phyloP scores from a whole-genome alignment of 2,113 vertebrate species.

The Clupea harengus region DNA sequence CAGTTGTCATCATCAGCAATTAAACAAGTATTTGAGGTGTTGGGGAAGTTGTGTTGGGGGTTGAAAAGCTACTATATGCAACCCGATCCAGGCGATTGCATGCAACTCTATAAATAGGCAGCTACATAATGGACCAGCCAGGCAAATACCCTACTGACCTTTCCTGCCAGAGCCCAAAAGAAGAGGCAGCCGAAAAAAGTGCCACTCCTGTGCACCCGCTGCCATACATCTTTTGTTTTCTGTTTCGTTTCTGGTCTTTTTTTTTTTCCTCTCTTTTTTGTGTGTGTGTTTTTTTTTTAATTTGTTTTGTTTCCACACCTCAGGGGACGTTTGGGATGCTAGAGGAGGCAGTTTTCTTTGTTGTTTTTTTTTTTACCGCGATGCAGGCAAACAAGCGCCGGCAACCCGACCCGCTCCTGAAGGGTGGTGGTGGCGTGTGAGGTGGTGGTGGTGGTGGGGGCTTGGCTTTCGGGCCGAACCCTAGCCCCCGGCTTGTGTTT shows the following conservation, averaged over 20 bases:
- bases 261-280: neutral
- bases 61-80: conserved; percentile 33
- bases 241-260: neutral
- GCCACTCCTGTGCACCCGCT: too few species aligned
- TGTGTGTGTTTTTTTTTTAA: neutral
- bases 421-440: neutral
- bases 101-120: conserved; percentile 47
- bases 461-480: conserved; percentile 63
- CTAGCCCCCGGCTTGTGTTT: conserved; percentile 43
- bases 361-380: neutral
- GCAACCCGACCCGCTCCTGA: neutral
- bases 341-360: neutral
- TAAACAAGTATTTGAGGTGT: neutral
- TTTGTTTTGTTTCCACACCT: neutral
- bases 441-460: conserved; percentile 34
- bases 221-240: neutral
- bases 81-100: conserved; percentile 43
- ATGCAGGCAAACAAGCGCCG: neutral
- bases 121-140: conserved; percentile 21
- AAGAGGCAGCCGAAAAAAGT: neutral
- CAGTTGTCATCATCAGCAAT: neutral
- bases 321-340: neutral
- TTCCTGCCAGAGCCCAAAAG: neutral
- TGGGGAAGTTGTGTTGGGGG: neutral
- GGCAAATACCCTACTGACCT: neutral